Evolutionary conservation across 1,140 invertebrate species (phyloP).

Genomic region (Pseudomyrmex gracilis): DNA sequence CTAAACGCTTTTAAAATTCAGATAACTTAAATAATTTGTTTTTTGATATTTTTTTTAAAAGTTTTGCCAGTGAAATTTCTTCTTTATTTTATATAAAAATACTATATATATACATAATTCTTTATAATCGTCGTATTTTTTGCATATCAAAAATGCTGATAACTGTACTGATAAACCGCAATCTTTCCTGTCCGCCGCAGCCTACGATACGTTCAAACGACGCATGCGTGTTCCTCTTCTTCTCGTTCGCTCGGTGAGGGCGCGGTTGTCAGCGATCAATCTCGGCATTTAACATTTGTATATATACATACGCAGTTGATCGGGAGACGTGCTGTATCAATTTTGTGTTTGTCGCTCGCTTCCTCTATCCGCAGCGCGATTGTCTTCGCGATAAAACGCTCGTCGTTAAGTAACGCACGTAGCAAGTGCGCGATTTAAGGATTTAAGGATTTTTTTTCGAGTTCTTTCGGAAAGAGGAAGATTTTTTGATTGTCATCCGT

Average conservation of each 20-base stretch:
- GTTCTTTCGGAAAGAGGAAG: too few relatives aligned
- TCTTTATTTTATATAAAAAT: too few relatives aligned
- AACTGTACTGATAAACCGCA: too few relatives aligned
- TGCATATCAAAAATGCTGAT: too few relatives aligned
- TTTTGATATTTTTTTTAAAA: too few relatives aligned
- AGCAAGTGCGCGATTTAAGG: too few relatives aligned
- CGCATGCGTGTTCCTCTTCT: slow-evolving; percentile 33
- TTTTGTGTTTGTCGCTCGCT: not conserved
- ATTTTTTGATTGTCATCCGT: not conserved
- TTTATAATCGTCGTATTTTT: too few relatives aligned
- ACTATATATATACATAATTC: too few relatives aligned
- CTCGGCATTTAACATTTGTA: slow-evolving; percentile 59
- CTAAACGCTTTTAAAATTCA: too few relatives aligned
- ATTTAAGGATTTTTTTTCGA: too few relatives aligned
- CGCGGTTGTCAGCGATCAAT: slow-evolving; percentile 72
- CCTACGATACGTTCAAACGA: not conserved
- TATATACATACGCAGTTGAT: slow-evolving; percentile 44
- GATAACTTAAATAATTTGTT: too few relatives aligned
- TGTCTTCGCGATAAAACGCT: slow-evolving; percentile 1
- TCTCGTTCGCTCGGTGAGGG: slow-evolving; percentile 54
- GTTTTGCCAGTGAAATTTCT: too few relatives aligned
- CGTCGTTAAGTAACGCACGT: not conserved
- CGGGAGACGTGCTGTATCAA: not conserved
- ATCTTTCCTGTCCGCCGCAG: not conserved
- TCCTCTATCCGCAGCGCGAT: not conserved